Evolutionary conservation across 2,113 vertebrate species (phyloP).

Genomic region (Otolemur garnettii): DNA sequence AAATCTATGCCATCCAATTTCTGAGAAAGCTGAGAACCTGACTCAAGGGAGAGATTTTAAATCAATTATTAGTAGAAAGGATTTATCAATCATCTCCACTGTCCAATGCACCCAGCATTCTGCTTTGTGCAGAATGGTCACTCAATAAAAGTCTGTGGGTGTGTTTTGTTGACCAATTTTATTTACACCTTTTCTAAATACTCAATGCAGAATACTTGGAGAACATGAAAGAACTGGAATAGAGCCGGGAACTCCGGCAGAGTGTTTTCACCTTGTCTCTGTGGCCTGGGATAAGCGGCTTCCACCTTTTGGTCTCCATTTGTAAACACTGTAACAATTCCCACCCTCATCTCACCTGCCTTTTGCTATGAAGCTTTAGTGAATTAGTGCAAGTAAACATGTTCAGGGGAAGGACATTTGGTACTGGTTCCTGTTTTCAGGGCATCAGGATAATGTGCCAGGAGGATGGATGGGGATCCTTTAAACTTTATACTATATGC

Average conservation of each 20-base stretch:
- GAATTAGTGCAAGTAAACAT: background rate
- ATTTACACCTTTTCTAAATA: background rate
- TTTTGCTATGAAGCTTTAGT: background rate
- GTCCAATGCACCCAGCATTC: background rate
- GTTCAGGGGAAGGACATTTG: background rate
- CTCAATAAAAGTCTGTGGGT: background rate
- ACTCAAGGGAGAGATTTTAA: background rate
- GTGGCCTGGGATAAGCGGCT: background rate
- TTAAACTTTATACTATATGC: background rate
- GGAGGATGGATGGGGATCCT: background rate
- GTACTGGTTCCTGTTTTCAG: background rate
- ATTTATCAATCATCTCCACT: background rate
- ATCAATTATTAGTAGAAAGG: background rate
- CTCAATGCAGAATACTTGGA: background rate
- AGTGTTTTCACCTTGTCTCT: background rate
- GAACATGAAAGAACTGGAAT: background rate
- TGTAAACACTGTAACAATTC: background rate
- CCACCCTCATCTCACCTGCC: background rate
- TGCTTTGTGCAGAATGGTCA: background rate
- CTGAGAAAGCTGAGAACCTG: background rate
- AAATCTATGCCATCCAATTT: background rate
- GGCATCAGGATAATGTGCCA: background rate
- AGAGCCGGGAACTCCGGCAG: no score
- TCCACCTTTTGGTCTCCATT: background rate
- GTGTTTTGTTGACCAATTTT: background rate